These are phyloP conservation scores for Machimus atricapillus DNA, from an alignment of 2,888 invertebrate genomes.

Conservation along the genomic window DNA sequence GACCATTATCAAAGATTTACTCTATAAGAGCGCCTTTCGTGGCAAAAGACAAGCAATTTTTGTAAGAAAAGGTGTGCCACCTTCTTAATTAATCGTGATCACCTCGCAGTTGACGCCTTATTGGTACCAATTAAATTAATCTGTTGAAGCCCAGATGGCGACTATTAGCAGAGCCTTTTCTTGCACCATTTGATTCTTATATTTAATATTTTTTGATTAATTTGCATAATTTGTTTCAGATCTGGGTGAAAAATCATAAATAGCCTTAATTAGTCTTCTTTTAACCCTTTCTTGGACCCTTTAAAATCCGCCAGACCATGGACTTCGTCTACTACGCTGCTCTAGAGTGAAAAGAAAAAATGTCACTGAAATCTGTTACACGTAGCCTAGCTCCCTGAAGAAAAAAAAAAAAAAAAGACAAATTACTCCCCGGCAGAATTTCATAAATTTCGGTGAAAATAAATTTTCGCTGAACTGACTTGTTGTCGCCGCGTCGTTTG, in stretches of 20 bases:
- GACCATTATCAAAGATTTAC: not conserved
- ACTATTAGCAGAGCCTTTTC: not conserved
- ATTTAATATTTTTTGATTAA: conserved; percentile 39
- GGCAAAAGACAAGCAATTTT: not conserved
- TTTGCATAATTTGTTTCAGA: conserved; percentile 38
- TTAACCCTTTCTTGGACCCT: conserved; percentile 6
- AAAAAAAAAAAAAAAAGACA: conserved; percentile 40
- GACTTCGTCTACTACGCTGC: not conserved
- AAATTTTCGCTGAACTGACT: conserved; percentile 23
- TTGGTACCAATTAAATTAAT: conserved; percentile 20
- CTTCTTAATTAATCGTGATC: not conserved
- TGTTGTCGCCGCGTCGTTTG: conserved; percentile 33
- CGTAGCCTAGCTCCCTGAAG: not conserved
- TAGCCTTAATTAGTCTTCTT: conserved; percentile 32
- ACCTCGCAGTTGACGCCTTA: not conserved
- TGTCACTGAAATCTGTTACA: conserved; percentile 38
- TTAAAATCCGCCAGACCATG: not conserved
- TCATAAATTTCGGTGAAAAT: conserved; percentile 35
- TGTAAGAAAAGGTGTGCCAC: not conserved
- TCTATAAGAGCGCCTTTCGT: not conserved
- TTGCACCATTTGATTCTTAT: not conserved
- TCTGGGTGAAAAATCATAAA: conserved; percentile 23
- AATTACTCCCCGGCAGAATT: conserved; percentile 30
- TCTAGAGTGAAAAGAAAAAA: not conserved
- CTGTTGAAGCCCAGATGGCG: not conserved